Percentiles rank a stretch among this genome's conserved stretches.
Evolutionary conservation across 2,888 invertebrate species (phyloP).

Genomic region (Sussaba pulchella): DNA sequence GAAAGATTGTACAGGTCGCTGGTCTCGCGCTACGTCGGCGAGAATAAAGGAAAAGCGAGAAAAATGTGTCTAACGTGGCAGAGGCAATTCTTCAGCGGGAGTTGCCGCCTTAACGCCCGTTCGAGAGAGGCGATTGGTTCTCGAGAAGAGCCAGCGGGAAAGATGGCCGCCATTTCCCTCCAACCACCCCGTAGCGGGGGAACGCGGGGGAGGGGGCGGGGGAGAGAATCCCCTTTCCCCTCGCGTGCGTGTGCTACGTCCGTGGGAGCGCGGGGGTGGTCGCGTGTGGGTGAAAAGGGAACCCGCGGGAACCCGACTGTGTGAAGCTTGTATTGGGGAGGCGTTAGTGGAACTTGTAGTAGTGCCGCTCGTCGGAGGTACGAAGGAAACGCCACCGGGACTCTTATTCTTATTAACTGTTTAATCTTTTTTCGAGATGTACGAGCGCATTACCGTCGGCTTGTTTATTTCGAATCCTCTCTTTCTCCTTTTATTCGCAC

Average conservation of each 20-base stretch:
- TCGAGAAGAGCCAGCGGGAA: slow-evolving; percentile 83
- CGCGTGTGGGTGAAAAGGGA: slow-evolving; percentile 77
- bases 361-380: slow-evolving; percentile 36
- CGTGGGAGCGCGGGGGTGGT: slow-evolving; percentile 65
- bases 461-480: slow-evolving; percentile 80
- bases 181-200: slow-evolving; percentile 78
- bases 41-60: slow-evolving; percentile 85
- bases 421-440: slow-evolving; percentile 84
- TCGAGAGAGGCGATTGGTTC: slow-evolving; percentile 84
- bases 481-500: slow-evolving; percentile 44
- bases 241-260: slow-evolving; percentile 61
- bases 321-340: slow-evolving; percentile 47
- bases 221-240: slow-evolving; percentile 78
- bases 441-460: slow-evolving; percentile 82
- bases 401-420: slow-evolving; percentile 85
- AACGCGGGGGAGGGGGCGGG: not conserved
- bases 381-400: slow-evolving; percentile 76
- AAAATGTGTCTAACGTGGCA: slow-evolving; percentile 84
- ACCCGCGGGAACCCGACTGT: slow-evolving; percentile 73
- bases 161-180: slow-evolving; percentile 85
- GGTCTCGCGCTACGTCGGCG: slow-evolving; percentile 76
- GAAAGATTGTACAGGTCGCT: slow-evolving; percentile 68
- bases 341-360: slow-evolving; percentile 41
- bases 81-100: slow-evolving; percentile 84
- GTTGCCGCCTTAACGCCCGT: slow-evolving; percentile 84